These are phyloP conservation scores for Tachina lurida DNA, from an alignment of 2,888 invertebrate species.

Conservation along the genomic window DNA sequence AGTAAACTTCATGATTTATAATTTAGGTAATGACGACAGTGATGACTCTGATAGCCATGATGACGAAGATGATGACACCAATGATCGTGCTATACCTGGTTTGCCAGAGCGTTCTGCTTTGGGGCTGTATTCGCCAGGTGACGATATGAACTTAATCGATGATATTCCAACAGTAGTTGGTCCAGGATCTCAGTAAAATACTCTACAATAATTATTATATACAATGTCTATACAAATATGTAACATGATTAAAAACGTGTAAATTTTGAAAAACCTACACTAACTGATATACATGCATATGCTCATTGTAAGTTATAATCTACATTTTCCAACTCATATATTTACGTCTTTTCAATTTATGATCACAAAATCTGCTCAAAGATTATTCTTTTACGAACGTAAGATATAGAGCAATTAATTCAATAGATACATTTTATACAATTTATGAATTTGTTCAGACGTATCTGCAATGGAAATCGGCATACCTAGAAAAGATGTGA, in stretches of 20 bases:
- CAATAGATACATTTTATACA: too few relatives aligned
- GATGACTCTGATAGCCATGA: slow-evolving; percentile 86
- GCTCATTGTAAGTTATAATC: too few relatives aligned
- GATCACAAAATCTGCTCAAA: too few relatives aligned
- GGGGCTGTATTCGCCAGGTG: slow-evolving; percentile 80
- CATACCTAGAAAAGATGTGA: too few relatives aligned
- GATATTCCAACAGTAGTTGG: slow-evolving; percentile 71
- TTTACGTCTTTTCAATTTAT: too few relatives aligned
- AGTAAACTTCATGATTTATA: neutral
- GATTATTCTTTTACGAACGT: too few relatives aligned
- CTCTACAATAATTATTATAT: neutral
- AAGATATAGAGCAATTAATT: too few relatives aligned
- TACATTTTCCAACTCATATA: too few relatives aligned
- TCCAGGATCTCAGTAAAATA: slow-evolving; percentile 53
- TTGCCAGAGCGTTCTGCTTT: slow-evolving; percentile 76
- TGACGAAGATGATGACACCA: slow-evolving; percentile 86
- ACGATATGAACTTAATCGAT: slow-evolving; percentile 79
- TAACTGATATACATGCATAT: too few relatives aligned
- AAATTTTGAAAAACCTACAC: too few relatives aligned
- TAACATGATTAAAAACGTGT: neutral
- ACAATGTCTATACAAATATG: neutral
- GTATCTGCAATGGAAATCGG: too few relatives aligned
- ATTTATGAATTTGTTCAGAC: too few relatives aligned
- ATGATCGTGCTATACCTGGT: slow-evolving; percentile 80
- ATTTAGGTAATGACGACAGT: slow-evolving; percentile 85